Evolutionary conservation across 1,140 invertebrate species (phyloP), one percentile per base, ranked within the genome.

Genomic region (Calephelis nemesis): DNA sequence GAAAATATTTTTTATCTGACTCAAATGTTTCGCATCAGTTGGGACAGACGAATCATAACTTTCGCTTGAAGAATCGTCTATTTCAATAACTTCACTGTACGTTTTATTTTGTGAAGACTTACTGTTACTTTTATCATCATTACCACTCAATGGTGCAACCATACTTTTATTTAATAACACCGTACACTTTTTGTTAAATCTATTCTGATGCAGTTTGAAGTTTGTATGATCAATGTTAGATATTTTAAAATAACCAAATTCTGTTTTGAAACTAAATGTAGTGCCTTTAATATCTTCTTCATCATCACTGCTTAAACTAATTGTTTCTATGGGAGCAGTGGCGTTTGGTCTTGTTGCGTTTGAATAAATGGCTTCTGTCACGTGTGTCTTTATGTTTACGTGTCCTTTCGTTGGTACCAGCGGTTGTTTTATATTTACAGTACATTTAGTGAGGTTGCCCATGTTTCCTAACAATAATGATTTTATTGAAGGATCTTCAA

Each of bases 221-320:
- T 69, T 65, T 42, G 67, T 58, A 70, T 76, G 69, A 13, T 79
- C 70, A 7, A 78, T 72, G 13, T 63, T 58, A 47, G 52, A 47
- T 48, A 81, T 65, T 30, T 73, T 76, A 66, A 71, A 88, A 19
- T 72, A 70, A 19, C 84, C 86, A 72, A 79, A 88, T 74, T 91
- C 78, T 47, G 85, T 88, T 65, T 74, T 73, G 62, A 83, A 79
- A 19, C 54, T 66, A 49, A 47, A 45, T 54, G 42, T 40, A 50
- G 62, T 67, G 50, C 81, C 77, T 50, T 84, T 45, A 58, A 54
- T 66, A 48, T 81, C 76, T 62, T 84, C 77, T 65, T 91, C 89
- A 49, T 88, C 87, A 42, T 91, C 89, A 72, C 85, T 89, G 39
- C 88, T 74, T 65, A 91, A 81, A 71, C 85, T 75, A 54, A 91